Conservation (phyloP, 2,888 invertebrate genomes). For the Zeuzera pyrina region DNA sequence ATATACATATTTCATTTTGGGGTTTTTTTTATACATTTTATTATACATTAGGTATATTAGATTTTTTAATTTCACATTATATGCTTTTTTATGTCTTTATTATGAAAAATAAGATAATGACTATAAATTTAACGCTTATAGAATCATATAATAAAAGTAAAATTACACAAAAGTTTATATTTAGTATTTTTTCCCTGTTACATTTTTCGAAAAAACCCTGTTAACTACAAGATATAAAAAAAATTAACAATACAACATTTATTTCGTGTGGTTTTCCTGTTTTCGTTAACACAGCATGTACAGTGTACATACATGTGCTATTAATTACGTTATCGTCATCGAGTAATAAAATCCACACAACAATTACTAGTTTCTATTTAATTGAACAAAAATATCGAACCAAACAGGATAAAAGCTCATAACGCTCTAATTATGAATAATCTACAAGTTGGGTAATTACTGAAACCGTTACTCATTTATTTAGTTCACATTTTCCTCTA, state of each 20-base stretch:
- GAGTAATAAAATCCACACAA: conserved; percentile 3
- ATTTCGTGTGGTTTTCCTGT: conserved; percentile 13
- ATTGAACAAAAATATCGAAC: not conserved
- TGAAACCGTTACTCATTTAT: conserved; percentile 1
- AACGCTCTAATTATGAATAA: conserved; percentile 1
- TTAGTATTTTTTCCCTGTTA: not conserved
- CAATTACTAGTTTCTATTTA: conserved; percentile 1
- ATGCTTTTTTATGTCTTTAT: too few species aligned
- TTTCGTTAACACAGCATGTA: conserved; percentile 5
- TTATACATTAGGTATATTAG: too few species aligned
- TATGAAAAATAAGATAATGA: too few species aligned
- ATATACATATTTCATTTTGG: conserved; percentile 1
- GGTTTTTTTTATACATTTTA: not conserved
- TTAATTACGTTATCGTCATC: not conserved
- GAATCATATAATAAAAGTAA: not conserved
- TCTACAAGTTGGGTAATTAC: not conserved
- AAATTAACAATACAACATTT: conserved; percentile 10
- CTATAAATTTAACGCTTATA: not conserved
- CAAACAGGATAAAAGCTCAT: conserved; percentile 5
- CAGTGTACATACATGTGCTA: too few species aligned
- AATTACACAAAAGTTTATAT: not conserved
- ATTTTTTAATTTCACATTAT: too few species aligned
- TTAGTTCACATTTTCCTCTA: conserved; percentile 5
- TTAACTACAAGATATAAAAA: too few species aligned
- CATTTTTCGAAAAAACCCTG: not conserved